These are phyloP conservation scores for Sciurus niger DNA, from an alignment of 2,113 vertebrate genomes.

Conservation along the genomic window DNA sequence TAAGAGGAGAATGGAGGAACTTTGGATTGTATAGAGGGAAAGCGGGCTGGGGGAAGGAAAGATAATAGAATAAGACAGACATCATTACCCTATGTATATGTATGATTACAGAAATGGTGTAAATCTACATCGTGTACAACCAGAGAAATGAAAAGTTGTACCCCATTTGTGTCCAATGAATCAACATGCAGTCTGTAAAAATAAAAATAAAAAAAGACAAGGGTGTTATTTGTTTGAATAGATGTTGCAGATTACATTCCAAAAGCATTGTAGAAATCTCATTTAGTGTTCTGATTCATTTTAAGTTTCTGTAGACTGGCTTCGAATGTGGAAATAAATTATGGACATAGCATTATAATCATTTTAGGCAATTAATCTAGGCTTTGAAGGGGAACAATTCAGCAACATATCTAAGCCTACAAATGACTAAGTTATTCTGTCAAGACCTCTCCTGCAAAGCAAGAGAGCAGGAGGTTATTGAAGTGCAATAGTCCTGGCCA, in stretches of 20 bases:
- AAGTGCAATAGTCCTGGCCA: not conserved
- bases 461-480: not conserved
- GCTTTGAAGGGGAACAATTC: slow-evolving; percentile 42
- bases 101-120: too few relatives aligned
- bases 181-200: too few relatives aligned
- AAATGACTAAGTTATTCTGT: slow-evolving; percentile 52
- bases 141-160: too few relatives aligned
- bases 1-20: too few relatives aligned
- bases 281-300: slow-evolving; percentile 71
- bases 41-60: too few relatives aligned
- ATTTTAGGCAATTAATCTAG: slow-evolving; percentile 59
- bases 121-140: too few relatives aligned
- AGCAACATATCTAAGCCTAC: slow-evolving; percentile 25
- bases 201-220: slow-evolving; percentile 55
- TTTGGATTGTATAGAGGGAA: too few relatives aligned
- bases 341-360: slow-evolving; percentile 67
- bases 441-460: not conserved
- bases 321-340: slow-evolving; percentile 76
- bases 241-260: slow-evolving; percentile 57
- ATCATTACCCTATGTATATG: too few relatives aligned
- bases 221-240: slow-evolving; percentile 71
- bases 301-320: slow-evolving; percentile 73
- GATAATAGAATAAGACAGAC: too few relatives aligned
- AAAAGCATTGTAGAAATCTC: slow-evolving; percentile 66
- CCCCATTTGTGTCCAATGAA: too few relatives aligned